A percentile compares a stretch with the other conserved stretches of the same genome.
phyloP scores from a whole-genome alignment of 2,888 invertebrate genomes.

The Eremobia ochroleuca region DNA sequence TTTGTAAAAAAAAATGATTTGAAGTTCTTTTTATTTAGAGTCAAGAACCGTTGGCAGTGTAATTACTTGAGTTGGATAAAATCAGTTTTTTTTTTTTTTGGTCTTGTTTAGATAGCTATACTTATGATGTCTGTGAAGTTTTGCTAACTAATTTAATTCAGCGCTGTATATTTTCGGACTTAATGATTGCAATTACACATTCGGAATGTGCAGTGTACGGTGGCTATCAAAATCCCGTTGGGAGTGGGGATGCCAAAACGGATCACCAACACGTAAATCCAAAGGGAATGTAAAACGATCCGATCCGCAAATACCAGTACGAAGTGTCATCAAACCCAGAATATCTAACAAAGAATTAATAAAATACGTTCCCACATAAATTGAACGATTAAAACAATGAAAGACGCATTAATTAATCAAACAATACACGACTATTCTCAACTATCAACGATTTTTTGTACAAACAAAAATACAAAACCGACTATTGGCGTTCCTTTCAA shows the following conservation, averaged over 20 bases:
- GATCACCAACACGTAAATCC: not conserved
- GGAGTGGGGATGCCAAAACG: no score
- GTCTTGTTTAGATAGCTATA: no score
- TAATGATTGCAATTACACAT: not conserved
- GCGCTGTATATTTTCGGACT: not conserved
- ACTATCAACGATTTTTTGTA: slow-evolving; percentile 5
- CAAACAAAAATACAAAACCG: not conserved
- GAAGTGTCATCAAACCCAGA: not conserved
- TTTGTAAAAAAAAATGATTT: no score
- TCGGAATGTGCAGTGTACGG: not conserved
- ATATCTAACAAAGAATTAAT: not conserved
- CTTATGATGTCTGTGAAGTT: not conserved
- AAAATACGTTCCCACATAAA: slow-evolving; percentile 8
- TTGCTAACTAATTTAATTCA: not conserved
- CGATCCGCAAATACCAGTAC: not conserved
- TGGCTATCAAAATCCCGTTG: not conserved
- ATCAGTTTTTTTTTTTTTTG: no score
- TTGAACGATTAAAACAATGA: slow-evolving; percentile 15
- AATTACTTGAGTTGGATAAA: no score
- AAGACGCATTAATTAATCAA: not conserved
- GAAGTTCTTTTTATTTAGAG: no score
- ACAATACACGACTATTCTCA: slow-evolving; percentile 20
- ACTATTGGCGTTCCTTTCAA: slow-evolving; percentile 29
- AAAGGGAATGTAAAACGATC: not conserved
- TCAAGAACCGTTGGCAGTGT: no score